phyloP scores from a whole-genome alignment of 2,113 vertebrate genomes.

The Alces alces region DNA sequence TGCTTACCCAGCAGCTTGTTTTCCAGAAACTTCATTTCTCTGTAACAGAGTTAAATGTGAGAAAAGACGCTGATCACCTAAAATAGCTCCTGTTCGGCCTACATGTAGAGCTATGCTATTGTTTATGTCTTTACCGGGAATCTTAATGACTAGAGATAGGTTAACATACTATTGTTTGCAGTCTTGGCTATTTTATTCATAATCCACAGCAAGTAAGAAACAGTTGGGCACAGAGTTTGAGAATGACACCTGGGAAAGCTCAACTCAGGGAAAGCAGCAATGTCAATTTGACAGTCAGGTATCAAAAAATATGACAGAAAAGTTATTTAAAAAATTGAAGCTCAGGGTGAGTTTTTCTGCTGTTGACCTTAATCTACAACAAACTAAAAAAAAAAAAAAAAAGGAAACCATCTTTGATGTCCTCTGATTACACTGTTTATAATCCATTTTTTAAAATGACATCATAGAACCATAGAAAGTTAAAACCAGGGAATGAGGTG shows the following conservation, averaged over 20 bases:
- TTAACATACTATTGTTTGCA: not conserved
- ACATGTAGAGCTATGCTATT: not conserved
- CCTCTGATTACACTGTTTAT: not conserved
- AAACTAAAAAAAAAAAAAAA: not conserved
- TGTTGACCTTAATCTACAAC: not conserved
- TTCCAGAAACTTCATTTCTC: not conserved
- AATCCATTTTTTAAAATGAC: not conserved
- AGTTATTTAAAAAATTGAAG: not conserved
- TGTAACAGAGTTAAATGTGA: not conserved
- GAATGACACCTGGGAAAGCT: not conserved
- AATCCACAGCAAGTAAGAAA: not conserved
- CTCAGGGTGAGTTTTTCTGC: not conserved
- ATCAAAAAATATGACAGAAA: not conserved
- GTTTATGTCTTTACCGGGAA: not conserved
- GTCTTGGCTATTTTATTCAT: not conserved
- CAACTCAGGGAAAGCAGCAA: not conserved
- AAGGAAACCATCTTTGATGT: not conserved
- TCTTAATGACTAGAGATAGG: not conserved
- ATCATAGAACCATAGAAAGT: not conserved
- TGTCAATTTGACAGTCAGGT: not conserved
- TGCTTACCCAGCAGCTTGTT: not conserved
- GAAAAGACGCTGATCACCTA: not conserved
- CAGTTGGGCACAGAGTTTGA: not conserved
- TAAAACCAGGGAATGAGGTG: not conserved
- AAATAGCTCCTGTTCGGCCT: not conserved